A percentile compares a stretch with the other conserved stretches of the same genome.
Conservation (phyloP, 2,888 invertebrate species). For the Mythimna loreyi region DNA sequence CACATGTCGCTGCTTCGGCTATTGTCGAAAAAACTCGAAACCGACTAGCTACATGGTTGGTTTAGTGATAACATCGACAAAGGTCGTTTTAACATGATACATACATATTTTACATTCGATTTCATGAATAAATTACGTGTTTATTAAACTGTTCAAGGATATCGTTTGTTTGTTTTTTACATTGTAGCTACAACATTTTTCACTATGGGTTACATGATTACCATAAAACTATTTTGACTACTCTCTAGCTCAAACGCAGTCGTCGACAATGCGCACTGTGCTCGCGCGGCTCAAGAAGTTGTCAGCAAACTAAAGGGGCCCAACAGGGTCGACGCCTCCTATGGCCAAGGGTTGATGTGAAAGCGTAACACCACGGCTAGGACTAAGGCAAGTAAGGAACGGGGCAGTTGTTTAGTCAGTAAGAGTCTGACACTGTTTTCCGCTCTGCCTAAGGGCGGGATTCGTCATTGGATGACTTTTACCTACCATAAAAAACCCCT, state of each 20-base stretch:
- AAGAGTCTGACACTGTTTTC: too few relatives aligned
- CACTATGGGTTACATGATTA: background rate
- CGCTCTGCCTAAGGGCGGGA: too few relatives aligned
- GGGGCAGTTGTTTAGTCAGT: too few relatives aligned
- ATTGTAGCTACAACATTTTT: background rate
- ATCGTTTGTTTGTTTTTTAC: conserved; percentile 19
- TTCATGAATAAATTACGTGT: conserved; percentile 64
- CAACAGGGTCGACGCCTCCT: too few relatives aligned
- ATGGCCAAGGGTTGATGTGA: too few relatives aligned
- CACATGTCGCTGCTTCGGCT: conserved; percentile 82
- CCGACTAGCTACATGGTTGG: conserved; percentile 75
- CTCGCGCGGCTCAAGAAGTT: too few relatives aligned
- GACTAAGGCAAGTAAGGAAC: too few relatives aligned
- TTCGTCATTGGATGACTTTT: too few relatives aligned
- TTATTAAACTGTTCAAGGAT: conserved; percentile 43
- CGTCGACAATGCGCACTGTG: too few relatives aligned
- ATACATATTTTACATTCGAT: conserved; percentile 62
- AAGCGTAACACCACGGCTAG: too few relatives aligned
- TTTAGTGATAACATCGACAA: conserved; percentile 76
- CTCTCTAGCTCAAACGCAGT: background rate
- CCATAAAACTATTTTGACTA: conserved; percentile 24
- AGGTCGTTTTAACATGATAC: conserved; percentile 64
- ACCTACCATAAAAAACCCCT: too few relatives aligned
- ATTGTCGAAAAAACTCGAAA: conserved; percentile 82
- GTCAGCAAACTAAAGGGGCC: too few relatives aligned